Base-by-base conservation (phyloP, 2,113 vertebrate genomes). In the Urocynchramus pylzowi region DNA sequence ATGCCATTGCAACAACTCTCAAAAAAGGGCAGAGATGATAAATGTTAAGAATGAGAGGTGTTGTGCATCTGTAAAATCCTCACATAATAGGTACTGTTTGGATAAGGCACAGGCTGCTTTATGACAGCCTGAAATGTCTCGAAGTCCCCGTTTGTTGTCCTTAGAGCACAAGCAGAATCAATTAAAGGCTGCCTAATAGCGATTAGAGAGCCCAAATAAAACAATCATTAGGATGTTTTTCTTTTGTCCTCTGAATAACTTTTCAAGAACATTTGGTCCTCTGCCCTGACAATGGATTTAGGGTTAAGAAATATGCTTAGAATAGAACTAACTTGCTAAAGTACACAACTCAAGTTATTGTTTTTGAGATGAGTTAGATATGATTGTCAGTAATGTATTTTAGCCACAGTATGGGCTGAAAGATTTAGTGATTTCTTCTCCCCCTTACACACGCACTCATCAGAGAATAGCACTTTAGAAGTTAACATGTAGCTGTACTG, bases 61-160 rank as follows among this genome's bases (percentile, higher is more conserved):
- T 3, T 71, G 16, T 26, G 13, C 22, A 2, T 35, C 42, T 35
- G 5, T 14, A 35, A 4, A 26, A 24, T 63, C 20, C 59, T 78
- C 60, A 57, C 9, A 26, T 6, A 22, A 35, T 4, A 17, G 11
- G 5, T 28, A 67, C 6, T 39, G 23, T 39, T 75, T 70, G 41
- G 11, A 45, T 44, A n/a, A 69, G 44, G 8, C 10, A 30, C 2
- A 49, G 5, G 20, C 21, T 49, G 24, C 20, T 28, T 33, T 54
- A 9, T 8, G 13, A 54, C 13, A 19, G 19, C 11, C 28, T 75
- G 33, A 84, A 79, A 45, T 23, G 30, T 45, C 47, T 39, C 0
- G 0, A 37, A 85, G 13, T 16, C 10, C 10, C 19, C 0, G 0
- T 18, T 42, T 37, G n/a, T 7, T 20, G 4, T 37, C 41, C 0